Percentiles rank a stretch among this genome's conserved stretches.
phyloP scores from a whole-genome alignment of 2,113 vertebrate genomes.

The Mobula hypostoma region DNA sequence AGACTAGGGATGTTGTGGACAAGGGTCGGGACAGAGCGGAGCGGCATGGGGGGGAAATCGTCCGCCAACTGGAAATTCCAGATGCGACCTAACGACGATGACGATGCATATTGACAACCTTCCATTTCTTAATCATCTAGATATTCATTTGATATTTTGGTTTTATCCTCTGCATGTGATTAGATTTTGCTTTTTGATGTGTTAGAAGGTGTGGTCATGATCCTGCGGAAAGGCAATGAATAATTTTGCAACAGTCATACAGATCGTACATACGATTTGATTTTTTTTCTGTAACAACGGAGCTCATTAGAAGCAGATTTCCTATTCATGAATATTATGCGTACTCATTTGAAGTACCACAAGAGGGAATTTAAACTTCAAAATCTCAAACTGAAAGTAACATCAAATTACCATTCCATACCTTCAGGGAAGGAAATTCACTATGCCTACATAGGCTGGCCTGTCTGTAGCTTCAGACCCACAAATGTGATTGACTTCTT shows the following conservation, averaged over 20 bases:
- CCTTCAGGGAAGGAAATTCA: no score
- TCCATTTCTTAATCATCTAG: not conserved
- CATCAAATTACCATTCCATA: not conserved
- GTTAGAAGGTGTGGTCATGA: not conserved
- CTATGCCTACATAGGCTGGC: no score
- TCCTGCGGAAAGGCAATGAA: not conserved
- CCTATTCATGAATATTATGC: not conserved
- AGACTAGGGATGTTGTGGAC: no score
- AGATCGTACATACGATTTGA: not conserved
- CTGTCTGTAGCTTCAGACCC: no score
- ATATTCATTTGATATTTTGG: not conserved
- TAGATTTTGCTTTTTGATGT: not conserved
- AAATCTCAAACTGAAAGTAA: not conserved
- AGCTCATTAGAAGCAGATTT: not conserved
- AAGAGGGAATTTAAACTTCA: not conserved
- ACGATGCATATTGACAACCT: not conserved
- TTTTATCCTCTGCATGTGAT: not conserved
- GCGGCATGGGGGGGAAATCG: no score
- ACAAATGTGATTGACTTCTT: not conserved
- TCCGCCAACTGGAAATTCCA: no score
- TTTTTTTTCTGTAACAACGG: not conserved
- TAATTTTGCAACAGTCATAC: not conserved
- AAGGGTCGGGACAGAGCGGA: no score
- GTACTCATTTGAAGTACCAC: not conserved
- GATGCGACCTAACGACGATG: no score